Base-by-base conservation (phyloP, 2,113 vertebrate species). In the Megalops atlanticus region DNA sequence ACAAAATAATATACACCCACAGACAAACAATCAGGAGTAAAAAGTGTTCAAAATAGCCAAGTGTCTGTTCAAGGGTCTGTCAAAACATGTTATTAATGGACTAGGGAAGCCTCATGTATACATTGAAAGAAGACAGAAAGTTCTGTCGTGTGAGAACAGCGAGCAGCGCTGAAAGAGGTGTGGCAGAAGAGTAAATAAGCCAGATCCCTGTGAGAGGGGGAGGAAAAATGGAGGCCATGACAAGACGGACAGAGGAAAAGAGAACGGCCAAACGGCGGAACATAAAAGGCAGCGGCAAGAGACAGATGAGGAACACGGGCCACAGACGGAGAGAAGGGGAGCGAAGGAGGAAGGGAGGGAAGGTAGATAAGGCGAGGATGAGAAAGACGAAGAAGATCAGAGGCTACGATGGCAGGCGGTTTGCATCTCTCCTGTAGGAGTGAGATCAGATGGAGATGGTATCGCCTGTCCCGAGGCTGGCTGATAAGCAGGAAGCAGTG, bases 371-470 rank as follows among this genome's bases (percentile, higher is more conserved):
- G 5, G 39, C 5, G n/a, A 18, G 24, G 39, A 39, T 39, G 36
- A 74, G 36, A 74, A 74, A 31, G 74, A 76, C 5, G 43, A 83
- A 49, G 77, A 88, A 38, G 82, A 89, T 81, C 36, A 73, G 86
- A 85, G 84, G 83, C 52, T 81, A 33, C 35, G 86, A 35, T 80
- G 87, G 86, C 85, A 85, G 83, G 79, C 86, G 86, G 83, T 85
- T 82, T 80, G 82, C 83, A 35, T 87, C 84, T 86, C 87, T 86
- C 54, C 49, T 75, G 80, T 68, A 89, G 87, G 85, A 88, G 77
- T 83, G 64, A 84, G 86, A 93, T 93, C 90, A 93, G 92, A 92
- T 92, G 83, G 74, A 92, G 91, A 92, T 92, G 82, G 81, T 92
- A 93, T 92, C 92, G 58, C 84, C 78, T 78, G 84, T 88, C 71